Evolutionary conservation across 2,888 invertebrate genomes (phyloP).

Genomic region (Brachyptera putata): DNA sequence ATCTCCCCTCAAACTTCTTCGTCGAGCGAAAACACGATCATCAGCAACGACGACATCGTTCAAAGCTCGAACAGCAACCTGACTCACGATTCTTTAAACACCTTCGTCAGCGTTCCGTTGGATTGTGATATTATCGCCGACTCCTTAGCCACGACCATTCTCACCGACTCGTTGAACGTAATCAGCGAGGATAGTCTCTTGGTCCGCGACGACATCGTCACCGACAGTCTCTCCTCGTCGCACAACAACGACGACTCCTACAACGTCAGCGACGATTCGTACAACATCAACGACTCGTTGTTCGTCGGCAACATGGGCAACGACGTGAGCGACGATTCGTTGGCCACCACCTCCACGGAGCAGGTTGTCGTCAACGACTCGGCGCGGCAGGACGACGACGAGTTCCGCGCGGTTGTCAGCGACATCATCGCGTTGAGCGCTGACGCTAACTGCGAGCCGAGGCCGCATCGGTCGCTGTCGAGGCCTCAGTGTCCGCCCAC

Average conservation of each 20-base stretch:
- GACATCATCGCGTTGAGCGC: constrained; percentile 12
- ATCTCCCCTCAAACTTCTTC: constrained; percentile 29
- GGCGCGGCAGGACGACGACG: neutral
- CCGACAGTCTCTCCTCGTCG: too few species aligned
- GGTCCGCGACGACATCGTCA: too few species aligned
- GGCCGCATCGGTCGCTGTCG: constrained; percentile 60
- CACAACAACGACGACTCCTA: constrained; percentile 2
- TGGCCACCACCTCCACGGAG: constrained; percentile 8
- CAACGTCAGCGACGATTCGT: neutral
- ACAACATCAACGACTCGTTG: neutral
- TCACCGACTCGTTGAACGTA: too few species aligned
- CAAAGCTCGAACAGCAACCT: too few species aligned
- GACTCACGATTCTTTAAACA: too few species aligned
- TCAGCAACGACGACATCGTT: neutral
- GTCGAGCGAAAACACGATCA: constrained; percentile 3
- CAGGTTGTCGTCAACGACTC: neutral
- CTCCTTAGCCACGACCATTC: too few species aligned
- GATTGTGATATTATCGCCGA: too few species aligned
- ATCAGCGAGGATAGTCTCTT: too few species aligned
- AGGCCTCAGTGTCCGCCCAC: constrained; percentile 79
- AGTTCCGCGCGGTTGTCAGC: constrained; percentile 4
- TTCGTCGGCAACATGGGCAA: neutral
- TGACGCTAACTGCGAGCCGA: constrained; percentile 20
- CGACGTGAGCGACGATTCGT: neutral
- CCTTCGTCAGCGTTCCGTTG: too few species aligned